Evolutionary conservation across 53 echinoderm and acorn worm species (phyloP).

Genomic region (Paelopatides confundens): DNA sequence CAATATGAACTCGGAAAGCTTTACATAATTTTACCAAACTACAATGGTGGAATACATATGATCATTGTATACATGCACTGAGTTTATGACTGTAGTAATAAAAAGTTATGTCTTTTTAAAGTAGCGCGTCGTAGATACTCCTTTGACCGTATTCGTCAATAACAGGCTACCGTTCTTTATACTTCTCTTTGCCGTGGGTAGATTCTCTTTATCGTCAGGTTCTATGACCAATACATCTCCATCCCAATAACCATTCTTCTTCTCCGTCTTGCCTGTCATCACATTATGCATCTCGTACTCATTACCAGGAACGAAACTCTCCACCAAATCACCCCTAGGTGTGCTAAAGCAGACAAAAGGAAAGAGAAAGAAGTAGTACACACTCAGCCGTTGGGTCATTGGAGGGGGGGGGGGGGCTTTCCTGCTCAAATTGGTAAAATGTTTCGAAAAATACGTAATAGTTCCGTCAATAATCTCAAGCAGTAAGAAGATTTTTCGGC

Average conservation of each 20-base stretch:
- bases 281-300: constrained; percentile 37
- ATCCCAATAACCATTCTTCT: constrained; percentile 61
- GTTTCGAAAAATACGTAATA: too few species aligned
- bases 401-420: background rate
- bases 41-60: too few species aligned
- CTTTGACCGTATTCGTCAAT: constrained; percentile 48
- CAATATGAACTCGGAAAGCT: too few species aligned
- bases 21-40: too few species aligned
- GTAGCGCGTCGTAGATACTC: constrained; percentile 48
- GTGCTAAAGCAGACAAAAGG: background rate
- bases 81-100: too few species aligned
- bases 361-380: background rate
- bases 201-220: constrained; percentile 29
- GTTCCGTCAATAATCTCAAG: too few species aligned
- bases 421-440: too few species aligned
- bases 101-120: constrained; percentile 54
- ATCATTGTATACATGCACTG: too few species aligned
- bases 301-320: constrained; percentile 12
- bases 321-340: constrained; percentile 22
- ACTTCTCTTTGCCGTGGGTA: constrained; percentile 36
- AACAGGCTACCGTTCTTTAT: constrained; percentile 21
- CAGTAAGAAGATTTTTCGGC: too few species aligned
- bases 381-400: background rate
- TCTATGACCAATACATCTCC: constrained; percentile 56
- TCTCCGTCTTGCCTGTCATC: constrained; percentile 28